These are phyloP conservation scores for Ramphastos sulfuratus DNA, from an alignment of 2,113 vertebrate genomes.

Conservation along the genomic window DNA sequence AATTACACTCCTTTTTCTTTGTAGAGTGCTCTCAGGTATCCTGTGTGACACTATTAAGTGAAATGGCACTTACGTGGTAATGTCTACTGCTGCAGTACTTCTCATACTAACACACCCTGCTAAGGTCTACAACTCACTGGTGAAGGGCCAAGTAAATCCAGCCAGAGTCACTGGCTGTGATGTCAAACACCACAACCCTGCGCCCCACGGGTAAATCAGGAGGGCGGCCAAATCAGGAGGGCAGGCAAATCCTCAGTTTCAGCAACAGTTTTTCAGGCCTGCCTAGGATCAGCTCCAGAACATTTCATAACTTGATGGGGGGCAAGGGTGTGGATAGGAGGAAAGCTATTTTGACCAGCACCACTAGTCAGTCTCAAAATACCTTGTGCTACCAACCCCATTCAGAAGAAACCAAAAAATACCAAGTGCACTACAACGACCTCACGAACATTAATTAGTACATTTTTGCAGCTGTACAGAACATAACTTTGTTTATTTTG, in stretches of 20 bases:
- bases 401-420: not conserved
- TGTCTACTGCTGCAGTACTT: not conserved
- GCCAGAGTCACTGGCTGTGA: rapidly evolving
- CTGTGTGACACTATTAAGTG: not conserved
- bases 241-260: not conserved
- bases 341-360: not conserved
- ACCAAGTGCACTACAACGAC: not conserved
- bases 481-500: not conserved
- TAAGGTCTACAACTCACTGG: rapidly evolving
- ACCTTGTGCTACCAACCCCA: not conserved
- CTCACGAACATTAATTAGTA: too few species aligned
- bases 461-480: not conserved
- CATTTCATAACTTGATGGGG: not conserved
- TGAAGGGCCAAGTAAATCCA: not conserved
- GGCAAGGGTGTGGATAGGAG: rapidly evolving
- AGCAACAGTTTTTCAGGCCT: not conserved
- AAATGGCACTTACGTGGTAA: not conserved
- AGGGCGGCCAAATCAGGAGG: rapidly evolving
- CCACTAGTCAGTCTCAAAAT: not conserved
- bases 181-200: not conserved
- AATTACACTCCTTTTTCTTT: not conserved
- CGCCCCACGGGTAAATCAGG: rapidly evolving
- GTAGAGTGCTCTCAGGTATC: rapidly evolving
- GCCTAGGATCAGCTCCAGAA: not conserved
- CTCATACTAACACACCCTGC: not conserved